Conservation (phyloP, 2,888 invertebrate species). For the Heliconius sara region DNA sequence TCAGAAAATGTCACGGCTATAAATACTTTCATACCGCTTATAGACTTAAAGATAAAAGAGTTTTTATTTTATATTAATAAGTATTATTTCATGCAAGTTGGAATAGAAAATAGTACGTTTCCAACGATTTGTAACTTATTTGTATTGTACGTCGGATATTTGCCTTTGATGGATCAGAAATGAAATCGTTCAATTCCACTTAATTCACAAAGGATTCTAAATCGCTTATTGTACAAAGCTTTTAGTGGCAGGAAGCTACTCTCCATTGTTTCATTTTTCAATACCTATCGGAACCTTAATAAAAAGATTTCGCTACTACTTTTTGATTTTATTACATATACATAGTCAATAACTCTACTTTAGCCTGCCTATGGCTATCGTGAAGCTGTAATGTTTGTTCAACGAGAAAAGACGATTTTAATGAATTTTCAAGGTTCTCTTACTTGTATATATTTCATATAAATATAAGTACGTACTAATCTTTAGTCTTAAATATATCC, state of each 20-base stretch:
- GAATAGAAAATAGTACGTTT: neutral
- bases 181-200: neutral
- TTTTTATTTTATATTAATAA: slow-evolving; percentile 6
- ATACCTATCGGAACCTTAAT: neutral
- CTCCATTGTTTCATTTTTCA: neutral
- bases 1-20: slow-evolving; percentile 34
- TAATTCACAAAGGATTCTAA: slow-evolving; percentile 15
- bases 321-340: neutral
- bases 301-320: neutral
- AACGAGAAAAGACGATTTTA: slow-evolving; percentile 6
- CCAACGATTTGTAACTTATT: neutral
- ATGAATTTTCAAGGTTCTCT: neutral
- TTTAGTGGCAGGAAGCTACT: slow-evolving; percentile 7
- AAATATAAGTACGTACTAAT: neutral
- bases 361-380: neutral
- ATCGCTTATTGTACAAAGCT: slow-evolving; percentile 14
- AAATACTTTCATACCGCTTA: neutral
- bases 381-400: neutral
- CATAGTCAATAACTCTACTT: neutral
- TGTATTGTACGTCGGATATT: neutral
- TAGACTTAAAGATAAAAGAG: slow-evolving; percentile 5
- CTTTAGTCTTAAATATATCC: neutral
- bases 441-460: neutral
- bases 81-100: neutral
- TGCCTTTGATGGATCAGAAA: neutral